These are phyloP conservation scores for Mustelus asterias DNA, from an alignment of 2,113 vertebrate species.

Conservation along the genomic window DNA sequence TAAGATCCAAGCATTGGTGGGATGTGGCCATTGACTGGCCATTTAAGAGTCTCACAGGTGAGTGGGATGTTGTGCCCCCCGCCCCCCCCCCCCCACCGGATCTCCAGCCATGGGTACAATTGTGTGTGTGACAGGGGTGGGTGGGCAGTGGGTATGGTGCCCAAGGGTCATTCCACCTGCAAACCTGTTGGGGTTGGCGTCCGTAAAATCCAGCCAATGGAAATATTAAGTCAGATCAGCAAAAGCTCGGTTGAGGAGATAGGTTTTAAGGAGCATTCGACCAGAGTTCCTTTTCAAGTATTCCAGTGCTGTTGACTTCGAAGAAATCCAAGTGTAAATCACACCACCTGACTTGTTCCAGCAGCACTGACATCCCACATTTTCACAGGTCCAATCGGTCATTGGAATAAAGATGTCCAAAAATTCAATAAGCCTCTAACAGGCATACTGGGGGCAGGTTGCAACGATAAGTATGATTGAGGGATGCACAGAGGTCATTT, in stretches of 20 bases:
- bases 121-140: too few relatives aligned
- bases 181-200: too few relatives aligned
- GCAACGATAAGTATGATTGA: neutral
- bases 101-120: too few relatives aligned
- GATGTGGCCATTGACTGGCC: neutral
- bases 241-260: neutral
- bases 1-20: neutral
- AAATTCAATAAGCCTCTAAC: neutral
- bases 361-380: neutral
- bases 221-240: neutral
- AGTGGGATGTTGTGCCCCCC: too few relatives aligned
- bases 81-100: too few relatives aligned
- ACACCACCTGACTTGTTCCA: neutral
- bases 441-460: neutral
- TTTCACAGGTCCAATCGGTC: neutral
- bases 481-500: neutral
- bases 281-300: neutral
- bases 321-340: neutral
- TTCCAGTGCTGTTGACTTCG: too few relatives aligned
- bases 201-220: too few relatives aligned
- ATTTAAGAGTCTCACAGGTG: too few relatives aligned
- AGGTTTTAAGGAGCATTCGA: neutral
- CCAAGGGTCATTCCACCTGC: too few relatives aligned
- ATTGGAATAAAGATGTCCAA: neutral
- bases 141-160: neutral